Conservation (phyloP, 2,888 invertebrate species). For the Oscheius sp. region DNA sequence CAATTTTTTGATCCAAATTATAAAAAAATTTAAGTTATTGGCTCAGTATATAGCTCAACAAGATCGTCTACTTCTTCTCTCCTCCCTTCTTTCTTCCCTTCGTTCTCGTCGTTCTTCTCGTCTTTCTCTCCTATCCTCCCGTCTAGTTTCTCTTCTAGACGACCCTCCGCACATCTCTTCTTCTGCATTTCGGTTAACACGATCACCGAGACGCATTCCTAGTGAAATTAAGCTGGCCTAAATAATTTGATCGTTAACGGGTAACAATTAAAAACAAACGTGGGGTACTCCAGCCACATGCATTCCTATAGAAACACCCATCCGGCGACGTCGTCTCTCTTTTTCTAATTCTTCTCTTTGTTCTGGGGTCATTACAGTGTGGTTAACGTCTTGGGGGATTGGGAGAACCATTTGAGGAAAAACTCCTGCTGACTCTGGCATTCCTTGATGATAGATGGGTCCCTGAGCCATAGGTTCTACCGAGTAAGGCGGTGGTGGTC, state of each 20-base stretch:
- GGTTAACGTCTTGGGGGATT: too few species aligned
- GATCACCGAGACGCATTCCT: neutral
- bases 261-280: neutral
- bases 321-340: neutral
- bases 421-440: neutral
- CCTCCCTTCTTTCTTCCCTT: neutral
- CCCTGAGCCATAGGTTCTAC: neutral
- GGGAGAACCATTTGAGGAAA: neutral
- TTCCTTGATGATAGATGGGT: neutral
- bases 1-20: too few species aligned
- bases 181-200: neutral
- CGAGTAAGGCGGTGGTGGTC: neutral
- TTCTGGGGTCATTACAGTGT: too few species aligned
- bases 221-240: neutral
- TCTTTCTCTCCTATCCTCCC: neutral
- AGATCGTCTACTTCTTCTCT: neutral
- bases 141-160: neutral
- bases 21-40: too few species aligned
- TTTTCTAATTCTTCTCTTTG: constrained; percentile 1
- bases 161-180: too few species aligned
- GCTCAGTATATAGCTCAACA: too few species aligned
- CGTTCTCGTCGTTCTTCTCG: neutral
- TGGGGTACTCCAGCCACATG: constrained; percentile 17
- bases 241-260: neutral
- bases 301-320: neutral